Percentiles rank a stretch among this genome's conserved stretches.
Conservation (phyloP, 2,888 invertebrate species). For the Temnothorax unifasciatus region DNA sequence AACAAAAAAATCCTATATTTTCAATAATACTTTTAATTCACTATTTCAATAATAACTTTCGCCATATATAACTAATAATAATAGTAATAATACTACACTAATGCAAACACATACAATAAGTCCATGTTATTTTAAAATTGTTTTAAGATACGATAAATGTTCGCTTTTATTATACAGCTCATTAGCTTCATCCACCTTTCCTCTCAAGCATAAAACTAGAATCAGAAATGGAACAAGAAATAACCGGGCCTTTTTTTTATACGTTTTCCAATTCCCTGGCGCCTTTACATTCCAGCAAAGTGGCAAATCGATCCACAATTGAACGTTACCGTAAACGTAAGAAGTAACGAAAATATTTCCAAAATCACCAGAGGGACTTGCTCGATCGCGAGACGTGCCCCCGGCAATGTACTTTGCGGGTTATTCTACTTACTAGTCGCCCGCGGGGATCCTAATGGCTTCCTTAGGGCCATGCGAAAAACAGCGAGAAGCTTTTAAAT, state of each 20-base stretch:
- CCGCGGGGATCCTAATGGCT: conserved; percentile 59
- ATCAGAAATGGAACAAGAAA: not conserved
- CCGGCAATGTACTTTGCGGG: conserved; percentile 47
- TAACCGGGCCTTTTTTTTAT: not conserved
- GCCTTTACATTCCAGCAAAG: not conserved
- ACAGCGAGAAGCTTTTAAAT: conserved; percentile 74
- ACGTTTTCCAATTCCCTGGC: not conserved
- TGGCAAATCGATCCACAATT: conserved; percentile 33
- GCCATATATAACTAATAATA: not conserved
- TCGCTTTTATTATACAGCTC: not conserved
- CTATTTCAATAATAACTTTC: not conserved
- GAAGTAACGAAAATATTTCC: conserved; percentile 38
- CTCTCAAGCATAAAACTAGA: not conserved
- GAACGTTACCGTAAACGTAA: conserved; percentile 22
- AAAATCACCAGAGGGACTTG: conserved; percentile 29
- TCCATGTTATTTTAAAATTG: not conserved
- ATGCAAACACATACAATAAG: not conserved
- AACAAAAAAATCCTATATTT: not conserved
- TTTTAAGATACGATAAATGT: not conserved
- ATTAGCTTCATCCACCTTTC: not conserved
- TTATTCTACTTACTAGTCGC: conserved; percentile 48
- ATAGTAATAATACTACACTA: not conserved
- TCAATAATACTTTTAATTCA: not conserved
- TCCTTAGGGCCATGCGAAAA: conserved; percentile 61
- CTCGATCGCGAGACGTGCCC: conserved; percentile 24